A percentile compares a stretch with the other conserved stretches of the same genome.
Evolutionary conservation across 2,113 vertebrate species (phyloP).

Genomic region (Cebus imitator): DNA sequence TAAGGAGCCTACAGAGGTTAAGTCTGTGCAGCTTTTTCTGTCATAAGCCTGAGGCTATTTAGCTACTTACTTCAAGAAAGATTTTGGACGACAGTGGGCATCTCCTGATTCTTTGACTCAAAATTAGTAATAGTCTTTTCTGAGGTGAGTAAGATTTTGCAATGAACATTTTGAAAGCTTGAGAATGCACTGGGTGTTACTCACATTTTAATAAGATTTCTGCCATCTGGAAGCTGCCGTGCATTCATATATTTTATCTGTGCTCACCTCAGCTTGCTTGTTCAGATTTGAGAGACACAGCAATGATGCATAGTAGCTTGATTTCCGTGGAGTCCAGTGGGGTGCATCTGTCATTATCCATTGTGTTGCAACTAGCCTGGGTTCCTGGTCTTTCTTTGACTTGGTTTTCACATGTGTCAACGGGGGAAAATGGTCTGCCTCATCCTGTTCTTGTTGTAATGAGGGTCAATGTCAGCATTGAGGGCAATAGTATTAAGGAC

Average conservation of each 20-base stretch:
- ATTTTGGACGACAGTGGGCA: not conserved
- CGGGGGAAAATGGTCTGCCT: not conserved
- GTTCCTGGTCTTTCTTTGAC: not conserved
- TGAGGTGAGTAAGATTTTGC: not conserved
- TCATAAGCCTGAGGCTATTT: not conserved
- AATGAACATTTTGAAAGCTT: not conserved
- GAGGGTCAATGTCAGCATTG: not conserved
- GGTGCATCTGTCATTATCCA: not conserved
- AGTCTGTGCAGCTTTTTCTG: not conserved
- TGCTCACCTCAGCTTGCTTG: not conserved
- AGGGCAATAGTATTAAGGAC: not conserved
- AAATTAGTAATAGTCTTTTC: not conserved
- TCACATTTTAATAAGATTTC: conserved; percentile 2
- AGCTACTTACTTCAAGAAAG: not conserved
- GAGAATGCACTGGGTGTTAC: not conserved
- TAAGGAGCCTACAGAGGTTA: not conserved
- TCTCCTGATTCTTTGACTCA: not conserved
- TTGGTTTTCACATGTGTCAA: not conserved
- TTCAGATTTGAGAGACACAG: not conserved
- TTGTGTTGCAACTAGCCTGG: not conserved
- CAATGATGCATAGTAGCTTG: not conserved
- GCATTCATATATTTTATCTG: not conserved
- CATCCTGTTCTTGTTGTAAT: not conserved
- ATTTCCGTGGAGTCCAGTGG: not conserved
- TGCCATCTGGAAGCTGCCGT: not conserved